phyloP scores from a whole-genome alignment of 2,797 vertebrate species.

The Coregonus suidteri region DNA sequence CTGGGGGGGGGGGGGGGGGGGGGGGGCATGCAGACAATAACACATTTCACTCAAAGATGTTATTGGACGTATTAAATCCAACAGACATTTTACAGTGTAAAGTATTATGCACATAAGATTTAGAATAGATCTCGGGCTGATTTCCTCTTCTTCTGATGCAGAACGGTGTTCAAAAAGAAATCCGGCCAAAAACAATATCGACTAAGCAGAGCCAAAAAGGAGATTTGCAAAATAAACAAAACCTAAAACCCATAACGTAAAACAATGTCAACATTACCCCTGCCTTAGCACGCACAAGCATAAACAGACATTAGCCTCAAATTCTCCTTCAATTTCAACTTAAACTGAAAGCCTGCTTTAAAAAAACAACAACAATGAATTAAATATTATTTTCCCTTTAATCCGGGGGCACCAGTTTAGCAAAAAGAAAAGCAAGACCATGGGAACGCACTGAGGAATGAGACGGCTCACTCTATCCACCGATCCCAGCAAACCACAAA shows the following conservation, averaged over 20 bases:
- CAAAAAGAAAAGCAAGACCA: slow-evolving; percentile 74
- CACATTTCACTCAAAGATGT: slow-evolving; percentile 56
- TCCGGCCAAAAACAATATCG: slow-evolving; percentile 29
- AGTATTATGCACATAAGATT: slow-evolving; percentile 49
- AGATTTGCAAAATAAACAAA: not conserved
- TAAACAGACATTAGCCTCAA: slow-evolving; percentile 58
- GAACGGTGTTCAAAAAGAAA: slow-evolving; percentile 36
- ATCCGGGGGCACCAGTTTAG: slow-evolving; percentile 74
- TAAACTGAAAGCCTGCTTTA: slow-evolving; percentile 33
- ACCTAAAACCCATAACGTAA: slow-evolving; percentile 3
- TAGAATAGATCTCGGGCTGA: slow-evolving; percentile 34
- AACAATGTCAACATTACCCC: slow-evolving; percentile 39
- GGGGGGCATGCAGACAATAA: slow-evolving; percentile 61
- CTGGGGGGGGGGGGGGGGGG: slow-evolving; percentile 35
- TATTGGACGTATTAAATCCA: slow-evolving; percentile 56
- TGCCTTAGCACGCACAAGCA: slow-evolving; percentile 45
- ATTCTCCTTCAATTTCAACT: slow-evolving; percentile 70
- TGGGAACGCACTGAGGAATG: slow-evolving; percentile 67
- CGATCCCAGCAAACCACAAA: slow-evolving; percentile 65
- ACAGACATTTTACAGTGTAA: slow-evolving; percentile 62
- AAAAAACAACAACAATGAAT: slow-evolving; percentile 74
- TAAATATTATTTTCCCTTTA: slow-evolving; percentile 77
- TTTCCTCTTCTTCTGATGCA: slow-evolving; percentile 25
- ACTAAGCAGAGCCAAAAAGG: slow-evolving; percentile 12
- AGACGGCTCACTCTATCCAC: slow-evolving; percentile 58